Base-by-base conservation (phyloP, 2,113 vertebrate species). In the Corydoras maculifer region DNA sequence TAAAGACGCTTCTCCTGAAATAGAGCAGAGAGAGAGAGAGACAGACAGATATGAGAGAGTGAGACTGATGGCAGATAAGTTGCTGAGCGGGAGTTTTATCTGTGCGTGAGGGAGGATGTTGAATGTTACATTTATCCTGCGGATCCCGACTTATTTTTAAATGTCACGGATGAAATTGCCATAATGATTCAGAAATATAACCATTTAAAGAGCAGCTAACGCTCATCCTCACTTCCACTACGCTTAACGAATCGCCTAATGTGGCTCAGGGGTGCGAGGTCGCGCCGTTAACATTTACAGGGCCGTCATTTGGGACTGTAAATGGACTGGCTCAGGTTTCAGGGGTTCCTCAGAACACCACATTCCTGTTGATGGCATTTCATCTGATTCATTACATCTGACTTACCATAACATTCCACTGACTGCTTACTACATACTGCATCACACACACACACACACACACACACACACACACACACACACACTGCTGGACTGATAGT, bases 1-100 rank as follows among this genome's bases (percentile, higher is more conserved):
- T 62, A 73, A 83, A 77, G 81, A 79, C 49, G 72, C 76, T 76
- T 62, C 62, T 75, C 79, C 84, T 80, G 81, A 86, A 86, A 84
- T 76, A 83, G 81, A 84, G 80, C 81, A 81, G 70, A 78, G 75
- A 75, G 80, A 51, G 65, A 74, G 68, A 74, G 76, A 78, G 51
- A 53, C 13, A 57, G 54, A 14, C 13, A 48, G 65, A 25, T 25
- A 25, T 25, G 18, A 75, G 69, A 73, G 75, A 79, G 82, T 82
- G 76, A 78, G 78, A 69, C 74, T 82, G 79, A 77, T 75, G 76
- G 78, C 75, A 72, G 69, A 80, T 82, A 79, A 79, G 77, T 77
- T 75, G 74, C 14, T 79, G 78, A 81, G 57, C 80, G 73, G 62
- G 49, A 48, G 72, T 57, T 67, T 73, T 73, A 73, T 66, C 62